These are phyloP conservation scores for Agonopterix arenella DNA, from an alignment of 2,888 invertebrate species.

Conservation along the genomic window DNA sequence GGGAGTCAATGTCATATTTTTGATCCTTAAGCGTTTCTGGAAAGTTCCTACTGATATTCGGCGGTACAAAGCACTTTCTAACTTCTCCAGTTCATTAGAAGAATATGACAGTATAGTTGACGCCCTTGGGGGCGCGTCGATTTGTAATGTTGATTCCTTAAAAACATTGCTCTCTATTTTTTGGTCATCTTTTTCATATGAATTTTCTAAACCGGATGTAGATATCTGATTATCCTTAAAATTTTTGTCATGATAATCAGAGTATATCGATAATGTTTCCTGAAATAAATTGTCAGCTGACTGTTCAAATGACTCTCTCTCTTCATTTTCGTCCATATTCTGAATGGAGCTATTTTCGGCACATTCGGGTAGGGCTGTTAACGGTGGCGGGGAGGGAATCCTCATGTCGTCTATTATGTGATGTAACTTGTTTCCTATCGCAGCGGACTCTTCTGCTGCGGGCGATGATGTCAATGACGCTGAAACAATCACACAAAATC, in stretches of 20 bases:
- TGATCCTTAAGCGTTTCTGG: slow-evolving; percentile 43
- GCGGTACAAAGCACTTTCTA: slow-evolving; percentile 37
- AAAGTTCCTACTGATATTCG: slow-evolving; percentile 39
- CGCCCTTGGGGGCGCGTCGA: too few species aligned
- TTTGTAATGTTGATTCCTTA: too few species aligned
- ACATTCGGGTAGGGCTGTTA: slow-evolving; percentile 17
- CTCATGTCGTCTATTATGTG: slow-evolving; percentile 37
- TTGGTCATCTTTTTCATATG: too few species aligned
- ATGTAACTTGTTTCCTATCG: slow-evolving; percentile 40
- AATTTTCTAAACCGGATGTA: too few species aligned
- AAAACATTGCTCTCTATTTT: too few species aligned
- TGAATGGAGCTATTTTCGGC: slow-evolving; percentile 22
- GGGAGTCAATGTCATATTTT: slow-evolving; percentile 48
- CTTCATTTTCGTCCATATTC: slow-evolving; percentile 9
- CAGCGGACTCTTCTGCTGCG: slow-evolving; percentile 29
- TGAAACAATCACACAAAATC: slow-evolving; percentile 13
- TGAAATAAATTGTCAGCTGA: too few species aligned
- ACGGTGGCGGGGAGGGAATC: slow-evolving; percentile 21
- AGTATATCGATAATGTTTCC: too few species aligned
- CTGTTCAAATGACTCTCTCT: too few species aligned
- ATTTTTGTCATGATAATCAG: too few species aligned
- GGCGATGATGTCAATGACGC: slow-evolving; percentile 35
- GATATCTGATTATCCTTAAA: too few species aligned
- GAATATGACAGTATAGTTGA: too few species aligned
- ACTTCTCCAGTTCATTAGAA: slow-evolving; percentile 28